These are phyloP conservation scores for Ellobius talpinus DNA, from an alignment of 2,113 vertebrate genomes.

Conservation along the genomic window DNA sequence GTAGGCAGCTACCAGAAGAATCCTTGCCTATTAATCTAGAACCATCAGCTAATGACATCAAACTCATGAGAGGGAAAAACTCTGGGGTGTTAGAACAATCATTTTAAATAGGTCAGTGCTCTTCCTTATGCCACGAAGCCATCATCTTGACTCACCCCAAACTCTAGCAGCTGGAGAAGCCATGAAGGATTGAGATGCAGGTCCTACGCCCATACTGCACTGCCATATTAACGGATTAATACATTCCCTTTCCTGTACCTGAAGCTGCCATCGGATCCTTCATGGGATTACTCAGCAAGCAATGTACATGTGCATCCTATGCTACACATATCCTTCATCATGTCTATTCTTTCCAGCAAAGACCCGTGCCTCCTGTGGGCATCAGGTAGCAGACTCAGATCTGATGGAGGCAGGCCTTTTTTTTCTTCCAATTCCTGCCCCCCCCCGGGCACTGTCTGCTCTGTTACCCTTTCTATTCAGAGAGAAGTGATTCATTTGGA, in stretches of 20 bases:
- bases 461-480: fast-evolving
- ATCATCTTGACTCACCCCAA: too few relatives aligned
- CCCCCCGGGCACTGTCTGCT: neutral
- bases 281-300: too few relatives aligned
- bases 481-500: neutral
- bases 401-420: neutral
- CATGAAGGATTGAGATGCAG: neutral
- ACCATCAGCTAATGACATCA: fast-evolving
- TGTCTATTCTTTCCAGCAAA: neutral
- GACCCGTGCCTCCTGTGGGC: neutral
- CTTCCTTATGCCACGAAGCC: neutral
- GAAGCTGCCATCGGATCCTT: neutral
- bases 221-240: neutral
- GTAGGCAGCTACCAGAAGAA: neutral
- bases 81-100: neutral
- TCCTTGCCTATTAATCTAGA: neutral
- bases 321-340: fast-evolving
- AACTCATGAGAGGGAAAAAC: fast-evolving
- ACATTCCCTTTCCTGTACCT: neutral
- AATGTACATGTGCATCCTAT: fast-evolving
- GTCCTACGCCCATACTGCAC: too few relatives aligned
- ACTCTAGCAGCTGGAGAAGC: neutral
- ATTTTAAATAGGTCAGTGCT: neutral
- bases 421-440: fast-evolving
- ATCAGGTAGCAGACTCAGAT: too few relatives aligned